Evolutionary conservation across 2,888 invertebrate genomes (phyloP).

Genomic region (Erebia aethiops): DNA sequence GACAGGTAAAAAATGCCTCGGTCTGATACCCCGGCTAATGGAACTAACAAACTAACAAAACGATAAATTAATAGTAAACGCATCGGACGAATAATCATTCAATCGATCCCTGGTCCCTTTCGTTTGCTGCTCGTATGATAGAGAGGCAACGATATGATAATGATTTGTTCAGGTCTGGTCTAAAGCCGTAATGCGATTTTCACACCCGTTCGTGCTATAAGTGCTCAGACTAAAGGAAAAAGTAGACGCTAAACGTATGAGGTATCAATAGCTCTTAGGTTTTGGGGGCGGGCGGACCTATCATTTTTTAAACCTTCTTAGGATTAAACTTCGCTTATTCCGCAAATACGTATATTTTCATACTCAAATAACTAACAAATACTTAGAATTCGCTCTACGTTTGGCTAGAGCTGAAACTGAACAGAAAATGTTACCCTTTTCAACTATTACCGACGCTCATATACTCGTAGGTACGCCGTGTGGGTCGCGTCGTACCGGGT

Average conservation of each 20-base stretch:
- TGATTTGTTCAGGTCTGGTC: slow-evolving; percentile 28
- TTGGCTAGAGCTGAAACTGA: too few relatives aligned
- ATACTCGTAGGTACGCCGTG: too few relatives aligned
- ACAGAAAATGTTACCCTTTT: too few relatives aligned
- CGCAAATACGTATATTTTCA: too few relatives aligned
- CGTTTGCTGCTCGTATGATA: slow-evolving; percentile 31
- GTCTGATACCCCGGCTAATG: slow-evolving; percentile 46
- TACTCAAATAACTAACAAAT: too few relatives aligned
- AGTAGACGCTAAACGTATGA: not conserved
- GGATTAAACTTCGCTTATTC: too few relatives aligned
- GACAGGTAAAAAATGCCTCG: slow-evolving; percentile 41
- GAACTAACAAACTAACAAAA: slow-evolving; percentile 46
- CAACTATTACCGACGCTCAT: too few relatives aligned
- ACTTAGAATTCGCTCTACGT: too few relatives aligned
- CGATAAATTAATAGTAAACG: slow-evolving; percentile 41
- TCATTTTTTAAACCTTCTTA: too few relatives aligned
- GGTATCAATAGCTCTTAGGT: slow-evolving; percentile 20
- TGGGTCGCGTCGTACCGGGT: too few relatives aligned
- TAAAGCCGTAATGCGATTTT: slow-evolving; percentile 46
- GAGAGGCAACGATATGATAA: slow-evolving; percentile 30
- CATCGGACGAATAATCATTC: slow-evolving; percentile 45
- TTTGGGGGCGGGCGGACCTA: too few relatives aligned
- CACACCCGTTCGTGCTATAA: slow-evolving; percentile 39
- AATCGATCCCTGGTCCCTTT: slow-evolving; percentile 42
- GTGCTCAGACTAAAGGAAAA: not conserved